Percentiles rank a stretch among this genome's conserved stretches.
phyloP scores from a whole-genome alignment of 2,113 vertebrate genomes.

The Trichomycterus rosablanca region DNA sequence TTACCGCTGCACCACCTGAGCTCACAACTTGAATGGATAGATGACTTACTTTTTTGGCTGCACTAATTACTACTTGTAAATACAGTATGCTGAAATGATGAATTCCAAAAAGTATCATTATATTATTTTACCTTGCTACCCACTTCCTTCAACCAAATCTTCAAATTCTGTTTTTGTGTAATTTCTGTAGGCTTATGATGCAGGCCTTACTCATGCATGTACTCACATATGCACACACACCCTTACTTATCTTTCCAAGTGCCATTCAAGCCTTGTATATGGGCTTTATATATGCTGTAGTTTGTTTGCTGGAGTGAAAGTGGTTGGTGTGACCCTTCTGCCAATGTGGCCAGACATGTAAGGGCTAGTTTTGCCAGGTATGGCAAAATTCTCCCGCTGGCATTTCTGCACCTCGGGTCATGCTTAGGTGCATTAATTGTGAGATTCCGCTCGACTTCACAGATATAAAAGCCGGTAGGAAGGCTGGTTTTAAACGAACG shows the following conservation, averaged over 20 bases:
- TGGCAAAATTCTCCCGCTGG: background rate
- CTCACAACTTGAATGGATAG: too few relatives aligned
- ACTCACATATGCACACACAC: too few relatives aligned
- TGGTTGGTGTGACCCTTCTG: background rate
- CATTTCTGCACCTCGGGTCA: slow-evolving; percentile 4
- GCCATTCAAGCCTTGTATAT: background rate
- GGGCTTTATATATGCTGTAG: background rate
- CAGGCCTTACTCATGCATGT: too few relatives aligned
- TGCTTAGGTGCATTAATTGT: background rate
- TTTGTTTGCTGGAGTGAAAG: background rate
- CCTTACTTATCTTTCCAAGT: background rate
- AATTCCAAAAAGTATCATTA: too few relatives aligned
- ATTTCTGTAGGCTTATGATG: too few relatives aligned
- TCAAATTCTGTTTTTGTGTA: too few relatives aligned
- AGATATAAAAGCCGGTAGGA: background rate
- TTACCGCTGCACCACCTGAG: too few relatives aligned
- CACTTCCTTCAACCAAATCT: too few relatives aligned
- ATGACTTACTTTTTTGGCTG: too few relatives aligned
- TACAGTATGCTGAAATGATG: too few relatives aligned
- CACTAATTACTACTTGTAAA: too few relatives aligned
- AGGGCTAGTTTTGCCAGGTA: slow-evolving; percentile 7
- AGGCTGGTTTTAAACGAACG: slow-evolving; percentile 13
- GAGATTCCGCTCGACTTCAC: slow-evolving; percentile 1
- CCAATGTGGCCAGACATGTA: slow-evolving; percentile 1
- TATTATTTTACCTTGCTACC: too few relatives aligned